phyloP scores from a whole-genome alignment of 2,797 vertebrate genomes.

The Threskiornis aethiopicus region DNA sequence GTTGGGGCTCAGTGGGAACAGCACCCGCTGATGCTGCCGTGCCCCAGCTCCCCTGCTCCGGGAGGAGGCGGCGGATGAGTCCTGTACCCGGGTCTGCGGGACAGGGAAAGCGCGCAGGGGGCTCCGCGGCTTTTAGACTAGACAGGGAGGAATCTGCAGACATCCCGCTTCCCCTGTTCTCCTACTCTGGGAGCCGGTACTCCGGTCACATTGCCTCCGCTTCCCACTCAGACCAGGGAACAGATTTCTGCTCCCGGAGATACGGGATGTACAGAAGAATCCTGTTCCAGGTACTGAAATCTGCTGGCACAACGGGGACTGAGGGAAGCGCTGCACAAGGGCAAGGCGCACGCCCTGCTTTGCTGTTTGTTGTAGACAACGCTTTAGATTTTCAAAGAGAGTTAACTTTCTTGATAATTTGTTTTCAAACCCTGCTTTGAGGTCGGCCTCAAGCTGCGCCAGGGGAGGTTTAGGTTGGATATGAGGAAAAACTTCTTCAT shows the following conservation, averaged over 20 bases:
- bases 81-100: too few relatives aligned
- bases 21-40: not conserved
- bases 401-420: not conserved
- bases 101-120: too few relatives aligned
- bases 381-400: not conserved
- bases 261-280: accelerated
- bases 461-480: too few relatives aligned
- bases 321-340: accelerated
- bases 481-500: too few relatives aligned
- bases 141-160: not conserved
- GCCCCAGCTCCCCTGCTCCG: not conserved
- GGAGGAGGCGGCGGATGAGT: not conserved
- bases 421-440: not conserved
- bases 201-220: not conserved
- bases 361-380: not conserved
- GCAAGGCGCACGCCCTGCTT: accelerated
- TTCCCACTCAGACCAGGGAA: not conserved
- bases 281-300: not conserved
- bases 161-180: not conserved
- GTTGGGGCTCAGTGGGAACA: not conserved
- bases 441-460: too few relatives aligned
- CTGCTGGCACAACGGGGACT: too few relatives aligned
- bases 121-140: not conserved
- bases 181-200: not conserved
- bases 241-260: not conserved